Percentiles rank a stretch among this genome's conserved stretches.
Evolutionary conservation across 2,888 invertebrate species (phyloP).

Genomic region (Rotaria sp.): DNA sequence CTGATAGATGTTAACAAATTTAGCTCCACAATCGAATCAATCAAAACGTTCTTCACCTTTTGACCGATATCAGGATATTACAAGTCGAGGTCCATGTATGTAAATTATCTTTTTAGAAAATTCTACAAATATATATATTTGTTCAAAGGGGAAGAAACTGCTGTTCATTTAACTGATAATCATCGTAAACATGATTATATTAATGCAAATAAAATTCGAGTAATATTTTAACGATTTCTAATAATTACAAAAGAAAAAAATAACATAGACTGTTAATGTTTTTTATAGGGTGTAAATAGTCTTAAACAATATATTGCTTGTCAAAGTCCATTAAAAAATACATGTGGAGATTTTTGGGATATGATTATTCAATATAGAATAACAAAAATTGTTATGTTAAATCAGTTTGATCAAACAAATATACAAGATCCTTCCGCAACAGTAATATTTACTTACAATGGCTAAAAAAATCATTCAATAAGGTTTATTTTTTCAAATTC

Average conservation of each 20-base stretch:
- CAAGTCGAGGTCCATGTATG: too few species aligned
- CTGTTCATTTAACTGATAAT: not conserved
- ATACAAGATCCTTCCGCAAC: too few species aligned
- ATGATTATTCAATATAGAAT: conserved; percentile 44
- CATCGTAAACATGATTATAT: conserved; percentile 70
- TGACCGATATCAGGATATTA: too few species aligned
- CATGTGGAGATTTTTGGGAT: conserved; percentile 86
- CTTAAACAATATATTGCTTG: conserved; percentile 93
- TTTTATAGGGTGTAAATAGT: conserved; percentile 68
- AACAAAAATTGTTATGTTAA: not conserved
- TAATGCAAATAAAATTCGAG: conserved; percentile 90
- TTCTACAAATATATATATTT: too few species aligned
- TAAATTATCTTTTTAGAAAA: too few species aligned
- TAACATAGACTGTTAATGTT: not conserved
- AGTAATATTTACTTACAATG: too few species aligned
- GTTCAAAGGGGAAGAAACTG: not conserved
- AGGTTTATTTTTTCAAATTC: not conserved
- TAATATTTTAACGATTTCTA: conserved; percentile 46
- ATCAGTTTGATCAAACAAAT: not conserved
- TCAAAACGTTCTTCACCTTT: too few species aligned
- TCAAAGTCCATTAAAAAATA: conserved; percentile 86
- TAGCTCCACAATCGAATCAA: too few species aligned
- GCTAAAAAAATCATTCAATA: not conserved
- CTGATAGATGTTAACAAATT: too few species aligned
- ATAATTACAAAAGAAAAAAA: too few species aligned